Evolutionary conservation across 2,888 invertebrate genomes (phyloP).

Genomic region (Ennomos fuscantarius): DNA sequence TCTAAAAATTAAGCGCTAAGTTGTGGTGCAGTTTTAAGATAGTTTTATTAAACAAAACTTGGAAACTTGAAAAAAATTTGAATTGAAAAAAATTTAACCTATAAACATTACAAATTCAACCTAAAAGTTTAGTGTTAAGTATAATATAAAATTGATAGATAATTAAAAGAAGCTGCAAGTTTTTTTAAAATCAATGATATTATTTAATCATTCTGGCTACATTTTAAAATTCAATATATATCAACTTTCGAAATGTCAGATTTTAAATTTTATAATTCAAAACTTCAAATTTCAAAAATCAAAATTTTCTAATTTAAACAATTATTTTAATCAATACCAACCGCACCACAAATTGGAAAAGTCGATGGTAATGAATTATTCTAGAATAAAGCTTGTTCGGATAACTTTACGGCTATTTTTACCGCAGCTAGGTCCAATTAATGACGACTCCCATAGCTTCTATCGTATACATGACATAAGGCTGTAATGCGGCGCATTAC

Average conservation of each 20-base stretch:
- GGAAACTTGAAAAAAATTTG: conserved; percentile 4
- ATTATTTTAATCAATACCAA: conserved; percentile 42
- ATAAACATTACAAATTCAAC: too few relatives aligned
- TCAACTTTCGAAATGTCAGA: too few relatives aligned
- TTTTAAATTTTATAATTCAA: too few relatives aligned
- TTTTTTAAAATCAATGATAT: too few relatives aligned
- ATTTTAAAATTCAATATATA: too few relatives aligned
- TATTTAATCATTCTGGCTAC: too few relatives aligned
- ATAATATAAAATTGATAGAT: too few relatives aligned
- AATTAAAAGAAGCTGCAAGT: too few relatives aligned
- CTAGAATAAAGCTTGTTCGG: conserved; percentile 80
- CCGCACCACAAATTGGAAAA: conserved; percentile 51
- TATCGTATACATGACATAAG: conserved; percentile 90
- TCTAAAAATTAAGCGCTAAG: conserved; percentile 51
- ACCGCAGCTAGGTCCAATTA: conserved; percentile 71
- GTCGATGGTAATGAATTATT: conserved; percentile 67
- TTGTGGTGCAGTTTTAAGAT: conserved; percentile 54
- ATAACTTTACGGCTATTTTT: conserved; percentile 38
- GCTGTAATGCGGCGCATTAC: conserved; percentile 84
- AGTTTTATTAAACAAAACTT: conserved; percentile 9
- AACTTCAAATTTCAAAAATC: too few relatives aligned
- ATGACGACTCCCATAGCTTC: conserved; percentile 56
- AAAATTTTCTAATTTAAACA: too few relatives aligned
- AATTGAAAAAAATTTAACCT: too few relatives aligned
- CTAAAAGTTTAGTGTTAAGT: too few relatives aligned